phyloP scores from a whole-genome alignment of 2,113 vertebrate species.

The Anhinga rufa region DNA sequence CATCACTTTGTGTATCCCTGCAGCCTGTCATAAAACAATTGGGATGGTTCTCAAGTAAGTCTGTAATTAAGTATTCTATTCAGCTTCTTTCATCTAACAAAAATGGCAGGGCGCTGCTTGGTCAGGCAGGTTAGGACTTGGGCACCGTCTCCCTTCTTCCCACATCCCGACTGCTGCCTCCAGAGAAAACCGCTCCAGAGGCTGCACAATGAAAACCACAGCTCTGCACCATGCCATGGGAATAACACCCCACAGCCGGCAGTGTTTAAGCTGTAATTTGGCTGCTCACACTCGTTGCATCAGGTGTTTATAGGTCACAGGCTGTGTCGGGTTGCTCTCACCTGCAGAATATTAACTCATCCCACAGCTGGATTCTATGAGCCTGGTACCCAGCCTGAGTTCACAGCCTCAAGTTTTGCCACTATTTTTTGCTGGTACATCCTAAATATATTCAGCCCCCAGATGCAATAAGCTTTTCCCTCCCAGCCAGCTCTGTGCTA shows the following conservation, averaged over 20 bases:
- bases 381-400: background rate
- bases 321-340: background rate
- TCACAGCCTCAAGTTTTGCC: background rate
- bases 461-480: background rate
- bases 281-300: background rate
- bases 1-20: constrained; percentile 54
- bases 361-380: background rate
- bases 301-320: background rate
- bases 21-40: constrained; percentile 62
- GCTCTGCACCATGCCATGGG: background rate
- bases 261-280: background rate
- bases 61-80: background rate
- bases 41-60: background rate
- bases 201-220: rapidly evolving
- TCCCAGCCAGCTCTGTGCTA: background rate
- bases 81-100: background rate
- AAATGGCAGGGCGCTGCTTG: background rate
- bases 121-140: background rate
- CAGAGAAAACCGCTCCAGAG: background rate
- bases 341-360: background rate
- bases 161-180: background rate
- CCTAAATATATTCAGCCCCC: background rate
- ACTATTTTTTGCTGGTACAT: rapidly evolving
- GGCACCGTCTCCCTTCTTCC: background rate
- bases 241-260: background rate